Evolutionary conservation across 2,113 vertebrate species (phyloP), one percentile per base, ranked within the genome.

Genomic region (Meles meles): DNA sequence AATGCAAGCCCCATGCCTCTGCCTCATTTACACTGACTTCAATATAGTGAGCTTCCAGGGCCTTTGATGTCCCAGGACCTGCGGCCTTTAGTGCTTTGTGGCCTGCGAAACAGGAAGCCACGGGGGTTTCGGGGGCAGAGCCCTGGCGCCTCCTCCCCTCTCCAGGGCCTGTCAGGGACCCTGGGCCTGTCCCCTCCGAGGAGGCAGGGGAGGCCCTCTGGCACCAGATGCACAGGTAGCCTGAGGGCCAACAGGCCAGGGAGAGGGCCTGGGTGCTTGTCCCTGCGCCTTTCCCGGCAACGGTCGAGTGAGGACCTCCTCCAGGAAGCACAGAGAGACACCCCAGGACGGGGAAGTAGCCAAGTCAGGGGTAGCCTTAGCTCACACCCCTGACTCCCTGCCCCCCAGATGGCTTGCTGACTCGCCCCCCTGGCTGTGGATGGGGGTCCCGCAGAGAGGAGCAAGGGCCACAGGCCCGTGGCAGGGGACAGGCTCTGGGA

Each of bases 21-120:
- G 84, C n/a, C 23, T 79, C 84, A 61, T 88, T 98, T 82, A 85
- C 71, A 88, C 96, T 92, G 90, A 87, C 96, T 93, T 95, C 93
- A 65, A 20, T 29, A 21, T 92, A 71, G 80, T 14, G 79, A 65
- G 88, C 90, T 93, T 83, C 85, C 52, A n/a, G 77, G 92, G 92
- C 92, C 96, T 96, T 97, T 96, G 96, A 97, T 79, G 97, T 97
- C 34, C 29, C n/a, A 4, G 85, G 93, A 39, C 93, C 93, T 21
- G 52, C 21, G 44, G 93, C 86, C 96, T 88, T 93, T 57, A 74
- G 82, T 42, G 89, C 59, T 95, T 52, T 94, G 90, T 34, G 90
- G 88, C 69, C 92, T 67, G 91, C 18, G 23, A 93, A 67, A 77
- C 90, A 93, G 93, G 95, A 98, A 96, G 88, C 86, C 49, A 3